These are phyloP conservation scores for Tetragnatha versicolor DNA, from an alignment of 1,140 invertebrate species.

Conservation along the genomic window DNA sequence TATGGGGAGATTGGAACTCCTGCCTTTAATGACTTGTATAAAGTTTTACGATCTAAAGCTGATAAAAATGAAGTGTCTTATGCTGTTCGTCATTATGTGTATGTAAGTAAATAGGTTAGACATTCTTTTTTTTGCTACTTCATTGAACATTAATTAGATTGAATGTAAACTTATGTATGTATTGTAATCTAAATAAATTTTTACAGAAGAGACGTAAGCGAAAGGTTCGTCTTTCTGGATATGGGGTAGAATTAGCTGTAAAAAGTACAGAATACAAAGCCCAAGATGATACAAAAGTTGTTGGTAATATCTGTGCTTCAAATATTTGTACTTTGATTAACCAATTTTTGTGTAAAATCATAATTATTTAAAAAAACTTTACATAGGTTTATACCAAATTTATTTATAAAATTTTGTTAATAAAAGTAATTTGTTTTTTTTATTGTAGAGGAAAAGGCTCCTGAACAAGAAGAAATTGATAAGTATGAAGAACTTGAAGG, in stretches of 20 bases:
- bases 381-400: background rate
- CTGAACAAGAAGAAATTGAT: constrained; percentile 70
- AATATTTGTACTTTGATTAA: background rate
- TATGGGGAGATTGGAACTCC: constrained; percentile 86
- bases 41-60: constrained; percentile 73
- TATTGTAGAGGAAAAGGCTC: constrained; percentile 64
- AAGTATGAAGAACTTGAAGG: constrained; percentile 81
- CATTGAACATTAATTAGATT: background rate
- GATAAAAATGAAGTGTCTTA: constrained; percentile 80
- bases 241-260: constrained; percentile 97
- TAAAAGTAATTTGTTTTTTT: background rate
- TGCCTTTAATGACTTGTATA: constrained; percentile 78
- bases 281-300: constrained; percentile 88
- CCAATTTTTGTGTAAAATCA: background rate
- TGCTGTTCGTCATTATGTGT: constrained; percentile 83
- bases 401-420: background rate
- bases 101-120: constrained; percentile 64
- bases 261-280: constrained; percentile 99
- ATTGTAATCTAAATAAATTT: background rate
- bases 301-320: constrained; percentile 61
- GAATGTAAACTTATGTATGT: background rate
- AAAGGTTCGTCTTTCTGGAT: constrained; percentile 86
- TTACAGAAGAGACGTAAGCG: constrained; percentile 68
- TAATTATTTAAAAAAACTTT: background rate
- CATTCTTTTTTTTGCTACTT: background rate